Evolutionary conservation across 1,140 invertebrate genomes (phyloP).

Genomic region (Drosophila asahinai): DNA sequence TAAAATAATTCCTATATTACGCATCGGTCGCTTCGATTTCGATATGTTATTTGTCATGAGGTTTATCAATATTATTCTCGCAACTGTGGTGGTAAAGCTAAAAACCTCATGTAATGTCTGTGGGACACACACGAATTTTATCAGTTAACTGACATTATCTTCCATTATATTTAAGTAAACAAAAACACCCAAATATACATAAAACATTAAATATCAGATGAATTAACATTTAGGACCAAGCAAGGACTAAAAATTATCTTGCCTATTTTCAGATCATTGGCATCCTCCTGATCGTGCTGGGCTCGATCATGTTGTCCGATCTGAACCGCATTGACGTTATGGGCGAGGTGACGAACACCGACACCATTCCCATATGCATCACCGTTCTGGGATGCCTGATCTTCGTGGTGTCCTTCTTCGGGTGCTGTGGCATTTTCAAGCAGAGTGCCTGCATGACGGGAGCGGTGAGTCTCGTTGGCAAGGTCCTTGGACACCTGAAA

Average conservation of each 20-base stretch:
- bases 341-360: constrained; percentile 84
- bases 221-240: neutral
- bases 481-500: neutral
- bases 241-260: neutral
- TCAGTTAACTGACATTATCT: constrained; percentile 48
- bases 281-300: constrained; percentile 87
- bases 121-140: constrained; percentile 31
- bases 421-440: constrained; percentile 92
- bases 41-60: constrained; percentile 10
- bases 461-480: constrained; percentile 86
- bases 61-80: constrained; percentile 10
- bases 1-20: constrained; percentile 14
- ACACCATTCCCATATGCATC: constrained; percentile 87
- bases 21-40: constrained; percentile 17
- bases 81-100: constrained; percentile 1
- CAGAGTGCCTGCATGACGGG: constrained; percentile 93
- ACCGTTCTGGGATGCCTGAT: constrained; percentile 90
- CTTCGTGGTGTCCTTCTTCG: constrained; percentile 92
- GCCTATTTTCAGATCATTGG: constrained; percentile 86
- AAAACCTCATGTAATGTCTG: constrained; percentile 14
- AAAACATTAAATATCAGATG: too few relatives aligned
- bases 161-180: neutral
- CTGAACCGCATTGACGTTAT: constrained; percentile 85
- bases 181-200: neutral
- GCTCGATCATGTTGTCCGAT: constrained; percentile 86